Conservation (phyloP, 2,888 invertebrate species). For the Pomacea canaliculata region DNA sequence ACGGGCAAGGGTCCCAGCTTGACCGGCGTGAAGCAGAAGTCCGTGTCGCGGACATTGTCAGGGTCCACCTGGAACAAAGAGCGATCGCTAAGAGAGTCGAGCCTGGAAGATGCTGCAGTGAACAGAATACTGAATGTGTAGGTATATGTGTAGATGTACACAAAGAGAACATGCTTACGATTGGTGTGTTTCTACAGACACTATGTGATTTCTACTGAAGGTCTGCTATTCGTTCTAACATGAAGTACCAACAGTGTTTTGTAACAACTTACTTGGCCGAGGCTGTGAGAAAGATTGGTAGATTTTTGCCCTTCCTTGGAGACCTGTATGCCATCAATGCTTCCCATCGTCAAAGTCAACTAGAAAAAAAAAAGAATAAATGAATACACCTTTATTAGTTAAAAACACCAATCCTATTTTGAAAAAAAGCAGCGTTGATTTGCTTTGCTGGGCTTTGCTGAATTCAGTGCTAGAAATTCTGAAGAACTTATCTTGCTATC, state of each 20-base stretch:
- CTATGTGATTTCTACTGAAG: not conserved
- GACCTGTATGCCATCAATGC: not conserved
- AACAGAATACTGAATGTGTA: not conserved
- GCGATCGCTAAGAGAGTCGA: not conserved
- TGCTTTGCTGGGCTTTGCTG: too few species aligned
- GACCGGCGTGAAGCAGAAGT: slow-evolving; percentile 28
- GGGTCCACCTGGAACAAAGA: slow-evolving; percentile 12
- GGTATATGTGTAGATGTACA: too few species aligned
- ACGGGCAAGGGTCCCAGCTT: slow-evolving; percentile 16
- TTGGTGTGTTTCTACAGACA: too few species aligned
- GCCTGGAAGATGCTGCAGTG: not conserved
- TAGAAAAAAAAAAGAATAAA: not conserved
- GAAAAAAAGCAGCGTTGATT: too few species aligned
- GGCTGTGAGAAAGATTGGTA: not conserved
- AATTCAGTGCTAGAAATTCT: too few species aligned
- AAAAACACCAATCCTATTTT: too few species aligned
- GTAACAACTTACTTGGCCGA: slow-evolving; percentile 5
- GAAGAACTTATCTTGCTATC: too few species aligned
- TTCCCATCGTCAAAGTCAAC: slow-evolving; percentile 11
- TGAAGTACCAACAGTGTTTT: not conserved
- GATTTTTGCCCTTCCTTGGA: not conserved
- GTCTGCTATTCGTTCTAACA: not conserved
- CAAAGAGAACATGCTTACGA: too few species aligned
- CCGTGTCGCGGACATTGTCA: slow-evolving; percentile 7
- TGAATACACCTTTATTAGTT: not conserved